Evolutionary conservation across 2,113 vertebrate species (phyloP).

Genomic region (Anolis carolinensis): DNA sequence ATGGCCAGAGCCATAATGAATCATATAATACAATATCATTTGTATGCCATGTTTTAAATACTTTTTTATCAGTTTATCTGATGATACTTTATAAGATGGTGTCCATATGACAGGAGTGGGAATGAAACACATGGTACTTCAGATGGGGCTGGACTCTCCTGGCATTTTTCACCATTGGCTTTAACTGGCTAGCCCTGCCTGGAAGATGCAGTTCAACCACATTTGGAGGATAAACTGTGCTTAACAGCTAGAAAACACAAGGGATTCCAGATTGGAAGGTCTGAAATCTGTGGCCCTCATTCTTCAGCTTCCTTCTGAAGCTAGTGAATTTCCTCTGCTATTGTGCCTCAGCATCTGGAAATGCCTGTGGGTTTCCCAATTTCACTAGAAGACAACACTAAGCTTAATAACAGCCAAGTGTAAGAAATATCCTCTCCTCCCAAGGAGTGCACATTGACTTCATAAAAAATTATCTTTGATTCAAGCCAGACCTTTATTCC

Average conservation of each 20-base stretch:
- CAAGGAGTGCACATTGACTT: too few relatives aligned
- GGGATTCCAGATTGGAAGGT: background rate
- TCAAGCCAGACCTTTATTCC: background rate
- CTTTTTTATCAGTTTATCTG: too few relatives aligned
- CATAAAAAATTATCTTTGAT: background rate
- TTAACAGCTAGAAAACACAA: background rate
- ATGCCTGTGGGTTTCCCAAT: conserved; percentile 9
- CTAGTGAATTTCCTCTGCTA: background rate
- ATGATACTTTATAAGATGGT: background rate
- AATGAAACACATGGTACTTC: too few relatives aligned
- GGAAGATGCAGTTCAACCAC: too few relatives aligned
- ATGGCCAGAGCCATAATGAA: too few relatives aligned
- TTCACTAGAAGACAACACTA: background rate
- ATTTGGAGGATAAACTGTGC: too few relatives aligned
- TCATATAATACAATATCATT: too few relatives aligned
- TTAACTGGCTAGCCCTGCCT: too few relatives aligned
- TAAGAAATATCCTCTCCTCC: too few relatives aligned
- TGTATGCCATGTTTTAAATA: background rate
- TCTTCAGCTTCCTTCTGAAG: background rate
- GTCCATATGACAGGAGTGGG: background rate
- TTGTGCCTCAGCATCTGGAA: background rate
- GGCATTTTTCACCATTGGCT: too few relatives aligned
- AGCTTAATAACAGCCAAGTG: conserved; percentile 1
- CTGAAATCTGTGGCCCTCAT: background rate
- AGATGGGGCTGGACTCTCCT: too few relatives aligned